phyloP scores from a whole-genome alignment of 2,888 invertebrate species.

The Cantharis flavilabris region DNA sequence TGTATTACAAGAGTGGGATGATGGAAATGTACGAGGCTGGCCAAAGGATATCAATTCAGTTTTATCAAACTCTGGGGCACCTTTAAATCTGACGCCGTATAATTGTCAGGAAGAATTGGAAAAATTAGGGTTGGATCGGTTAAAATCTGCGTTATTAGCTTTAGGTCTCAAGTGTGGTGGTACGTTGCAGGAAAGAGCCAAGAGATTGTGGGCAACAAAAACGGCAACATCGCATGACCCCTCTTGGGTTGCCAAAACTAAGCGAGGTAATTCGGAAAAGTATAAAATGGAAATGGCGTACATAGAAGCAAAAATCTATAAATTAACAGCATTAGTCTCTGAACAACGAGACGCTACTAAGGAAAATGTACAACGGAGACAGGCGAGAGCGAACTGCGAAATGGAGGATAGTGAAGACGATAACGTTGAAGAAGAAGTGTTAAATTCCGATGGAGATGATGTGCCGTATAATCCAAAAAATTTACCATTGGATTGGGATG shows the following conservation, averaged over 20 bases:
- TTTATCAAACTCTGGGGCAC: constrained; percentile 91
- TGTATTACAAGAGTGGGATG: constrained; percentile 86
- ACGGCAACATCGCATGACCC: constrained; percentile 92
- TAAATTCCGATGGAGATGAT: constrained; percentile 77
- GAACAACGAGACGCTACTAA: constrained; percentile 89
- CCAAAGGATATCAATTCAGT: constrained; percentile 95
- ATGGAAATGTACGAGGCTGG: constrained; percentile 93
- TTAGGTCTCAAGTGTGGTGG: constrained; percentile 95
- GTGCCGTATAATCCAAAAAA: constrained; percentile 99
- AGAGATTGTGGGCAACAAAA: constrained; percentile 93
- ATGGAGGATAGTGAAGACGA: constrained; percentile 90
- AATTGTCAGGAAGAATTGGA: constrained; percentile 97
- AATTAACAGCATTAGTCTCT: constrained; percentile 81
- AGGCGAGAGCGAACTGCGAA: constrained; percentile 93
- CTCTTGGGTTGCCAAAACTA: constrained; percentile 87
- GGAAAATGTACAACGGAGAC: constrained; percentile 98
- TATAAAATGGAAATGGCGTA: constrained; percentile 79
- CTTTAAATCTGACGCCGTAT: constrained; percentile 95
- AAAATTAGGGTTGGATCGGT: constrained; percentile 92
- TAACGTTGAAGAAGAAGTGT: constrained; percentile 79
- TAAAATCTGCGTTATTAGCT: constrained; percentile 97
- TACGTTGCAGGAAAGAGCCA: constrained; percentile 95
- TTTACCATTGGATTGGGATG: constrained; percentile 98
- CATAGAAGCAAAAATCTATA: constrained; percentile 88
- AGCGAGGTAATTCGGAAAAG: constrained; percentile 69